Evolutionary conservation across 1,140 invertebrate species (phyloP).

Genomic region (Drosophila azteca): DNA sequence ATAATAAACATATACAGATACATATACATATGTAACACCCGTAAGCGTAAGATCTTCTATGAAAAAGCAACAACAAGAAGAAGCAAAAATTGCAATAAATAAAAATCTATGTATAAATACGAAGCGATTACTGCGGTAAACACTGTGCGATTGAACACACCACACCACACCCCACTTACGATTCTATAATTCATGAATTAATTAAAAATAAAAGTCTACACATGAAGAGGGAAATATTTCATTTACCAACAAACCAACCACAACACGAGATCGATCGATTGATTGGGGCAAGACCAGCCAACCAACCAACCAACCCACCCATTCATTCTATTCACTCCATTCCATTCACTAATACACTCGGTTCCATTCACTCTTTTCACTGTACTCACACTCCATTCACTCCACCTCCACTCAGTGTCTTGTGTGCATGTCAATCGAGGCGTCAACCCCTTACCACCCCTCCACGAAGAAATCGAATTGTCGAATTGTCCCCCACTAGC

Average conservation of each 20-base stretch:
- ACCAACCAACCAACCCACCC: not conserved
- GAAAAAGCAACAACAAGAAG: conserved; percentile 14
- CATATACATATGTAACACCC: too few species aligned
- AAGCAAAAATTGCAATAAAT: too few species aligned
- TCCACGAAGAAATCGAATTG: not conserved
- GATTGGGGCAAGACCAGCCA: not conserved
- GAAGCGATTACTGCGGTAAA: conserved; percentile 22
- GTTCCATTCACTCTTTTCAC: too few species aligned
- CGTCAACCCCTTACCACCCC: not conserved
- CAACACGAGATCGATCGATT: not conserved
- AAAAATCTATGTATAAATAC: conserved; percentile 32
- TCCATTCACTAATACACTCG: too few species aligned
- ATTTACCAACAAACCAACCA: conserved; percentile 14
- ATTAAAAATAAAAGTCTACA: conserved; percentile 52
- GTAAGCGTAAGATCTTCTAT: conserved; percentile 5
- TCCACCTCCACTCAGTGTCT: conserved; percentile 9
- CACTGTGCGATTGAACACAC: conserved; percentile 12
- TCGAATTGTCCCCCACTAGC: not conserved
- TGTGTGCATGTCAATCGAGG: conserved; percentile 57
- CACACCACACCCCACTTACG: conserved; percentile 25
- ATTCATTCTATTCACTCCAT: too few species aligned
- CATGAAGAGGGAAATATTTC: conserved; percentile 49
- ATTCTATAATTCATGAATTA: conserved; percentile 37
- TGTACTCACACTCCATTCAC: not conserved
- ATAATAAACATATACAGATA: not conserved